A percentile compares a stretch with the other conserved stretches of the same genome.
These are phyloP conservation scores for Tenodera sinensis DNA, from an alignment of 2,888 invertebrate species.

Conservation along the genomic window DNA sequence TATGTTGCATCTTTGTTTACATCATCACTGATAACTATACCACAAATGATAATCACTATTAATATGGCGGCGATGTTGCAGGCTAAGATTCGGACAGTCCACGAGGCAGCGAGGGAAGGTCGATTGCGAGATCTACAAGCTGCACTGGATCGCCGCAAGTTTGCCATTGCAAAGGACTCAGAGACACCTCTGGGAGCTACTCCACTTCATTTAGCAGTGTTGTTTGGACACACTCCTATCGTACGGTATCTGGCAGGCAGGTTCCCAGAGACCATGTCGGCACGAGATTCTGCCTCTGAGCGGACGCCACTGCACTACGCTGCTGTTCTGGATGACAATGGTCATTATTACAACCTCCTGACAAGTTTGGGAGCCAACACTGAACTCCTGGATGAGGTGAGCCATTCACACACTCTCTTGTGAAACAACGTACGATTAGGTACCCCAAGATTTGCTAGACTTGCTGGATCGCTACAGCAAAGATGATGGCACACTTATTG, in stretches of 20 bases:
- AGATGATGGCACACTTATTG: too few relatives aligned
- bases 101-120: slow-evolving; percentile 79
- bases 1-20: too few relatives aligned
- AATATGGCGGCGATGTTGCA: slow-evolving; percentile 40
- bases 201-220: slow-evolving; percentile 80
- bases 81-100: slow-evolving; percentile 88
- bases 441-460: too few relatives aligned
- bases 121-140: slow-evolving; percentile 80
- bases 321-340: slow-evolving; percentile 78
- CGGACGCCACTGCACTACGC: slow-evolving; percentile 88
- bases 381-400: slow-evolving; percentile 77
- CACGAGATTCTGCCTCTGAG: slow-evolving; percentile 67
- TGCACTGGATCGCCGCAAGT: slow-evolving; percentile 82
- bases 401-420: slow-evolving; percentile 37
- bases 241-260: slow-evolving; percentile 59
- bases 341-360: slow-evolving; percentile 81
- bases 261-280: slow-evolving; percentile 83
- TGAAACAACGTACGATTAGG: too few relatives aligned
- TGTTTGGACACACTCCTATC: slow-evolving; percentile 79
- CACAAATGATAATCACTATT: too few relatives aligned
- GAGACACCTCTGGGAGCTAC: slow-evolving; percentile 76
- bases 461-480: too few relatives aligned
- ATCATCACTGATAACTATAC: too few relatives aligned
- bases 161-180: slow-evolving; percentile 82
- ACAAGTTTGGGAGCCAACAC: slow-evolving; percentile 83